Conservation (phyloP, 2,888 invertebrate species). For the Mamestra brassicae region DNA sequence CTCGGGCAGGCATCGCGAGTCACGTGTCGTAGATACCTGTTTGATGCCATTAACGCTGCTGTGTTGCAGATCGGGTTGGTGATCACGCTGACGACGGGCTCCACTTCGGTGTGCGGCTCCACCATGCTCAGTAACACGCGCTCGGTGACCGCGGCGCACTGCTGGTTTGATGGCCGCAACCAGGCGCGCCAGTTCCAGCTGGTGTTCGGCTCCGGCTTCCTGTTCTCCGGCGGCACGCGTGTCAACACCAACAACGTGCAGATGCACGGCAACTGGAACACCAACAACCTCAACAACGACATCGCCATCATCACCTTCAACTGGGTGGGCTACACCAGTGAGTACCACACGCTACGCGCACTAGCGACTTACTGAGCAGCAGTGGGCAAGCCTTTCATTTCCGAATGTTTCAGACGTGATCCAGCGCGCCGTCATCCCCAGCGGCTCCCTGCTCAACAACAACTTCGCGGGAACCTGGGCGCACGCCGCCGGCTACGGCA, state of each 20-base stretch:
- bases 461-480: constrained; percentile 72
- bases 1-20: too few relatives aligned
- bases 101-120: constrained; percentile 70
- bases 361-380: too few relatives aligned
- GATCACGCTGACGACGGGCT: constrained; percentile 68
- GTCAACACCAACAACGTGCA: constrained; percentile 66
- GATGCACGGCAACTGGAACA: constrained; percentile 65
- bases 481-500: constrained; percentile 79
- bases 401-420: constrained; percentile 69
- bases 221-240: constrained; percentile 70
- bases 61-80: constrained; percentile 66
- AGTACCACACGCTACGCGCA: background rate
- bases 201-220: constrained; percentile 71
- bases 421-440: constrained; percentile 71
- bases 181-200: constrained; percentile 73
- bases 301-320: constrained; percentile 40
- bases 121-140: constrained; percentile 70
- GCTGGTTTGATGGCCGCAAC: constrained; percentile 72
- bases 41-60: background rate
- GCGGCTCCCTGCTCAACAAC: constrained; percentile 65
- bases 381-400: constrained; percentile 9
- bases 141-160: constrained; percentile 73
- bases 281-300: constrained; percentile 46
- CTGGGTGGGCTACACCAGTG: constrained; percentile 36
- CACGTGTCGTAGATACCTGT: too few relatives aligned